phyloP scores from a whole-genome alignment of 2,888 invertebrate species.

The Atherix ibis region DNA sequence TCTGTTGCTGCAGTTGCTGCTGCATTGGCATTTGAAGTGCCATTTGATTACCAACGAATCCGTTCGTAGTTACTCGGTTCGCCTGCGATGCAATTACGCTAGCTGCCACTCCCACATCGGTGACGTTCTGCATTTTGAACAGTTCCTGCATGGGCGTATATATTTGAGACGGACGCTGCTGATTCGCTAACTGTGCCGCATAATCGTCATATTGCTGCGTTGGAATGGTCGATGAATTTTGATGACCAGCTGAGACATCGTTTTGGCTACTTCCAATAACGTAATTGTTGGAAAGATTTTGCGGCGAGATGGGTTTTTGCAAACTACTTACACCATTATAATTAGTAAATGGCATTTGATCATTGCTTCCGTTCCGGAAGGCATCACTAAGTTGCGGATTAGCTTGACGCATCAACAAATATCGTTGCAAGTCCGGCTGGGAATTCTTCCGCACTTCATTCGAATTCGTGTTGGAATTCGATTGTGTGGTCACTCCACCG shows the following conservation, averaged over 20 bases:
- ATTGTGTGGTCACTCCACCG: conserved; percentile 9
- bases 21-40: conserved; percentile 35
- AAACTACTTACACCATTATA: background rate
- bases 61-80: conserved; percentile 21
- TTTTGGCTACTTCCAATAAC: background rate
- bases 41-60: too few relatives aligned
- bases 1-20: conserved; percentile 28
- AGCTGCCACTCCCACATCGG: conserved; percentile 14
- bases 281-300: conserved; percentile 4
- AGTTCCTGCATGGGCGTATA: conserved; percentile 24
- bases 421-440: conserved; percentile 23
- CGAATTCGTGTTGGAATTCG: conserved; percentile 4
- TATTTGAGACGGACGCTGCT: conserved; percentile 19
- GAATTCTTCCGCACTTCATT: conserved; percentile 5
- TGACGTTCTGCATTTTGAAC: conserved; percentile 22
- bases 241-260: background rate
- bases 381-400: conserved; percentile 1
- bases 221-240: too few relatives aligned
- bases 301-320: conserved; percentile 11
- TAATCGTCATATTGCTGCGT: conserved; percentile 19
- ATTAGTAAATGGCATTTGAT: background rate
- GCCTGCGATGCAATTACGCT: conserved; percentile 5
- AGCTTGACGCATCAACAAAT: conserved; percentile 22
- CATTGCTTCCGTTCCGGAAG: background rate
- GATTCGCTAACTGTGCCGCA: conserved; percentile 11